Percentiles rank a stretch among this genome's conserved stretches.
These are phyloP conservation scores for Hemicentrotus pulcherrimus DNA, from an alignment of 35 echinoderm and acorn worm genomes.

Conservation along the genomic window DNA sequence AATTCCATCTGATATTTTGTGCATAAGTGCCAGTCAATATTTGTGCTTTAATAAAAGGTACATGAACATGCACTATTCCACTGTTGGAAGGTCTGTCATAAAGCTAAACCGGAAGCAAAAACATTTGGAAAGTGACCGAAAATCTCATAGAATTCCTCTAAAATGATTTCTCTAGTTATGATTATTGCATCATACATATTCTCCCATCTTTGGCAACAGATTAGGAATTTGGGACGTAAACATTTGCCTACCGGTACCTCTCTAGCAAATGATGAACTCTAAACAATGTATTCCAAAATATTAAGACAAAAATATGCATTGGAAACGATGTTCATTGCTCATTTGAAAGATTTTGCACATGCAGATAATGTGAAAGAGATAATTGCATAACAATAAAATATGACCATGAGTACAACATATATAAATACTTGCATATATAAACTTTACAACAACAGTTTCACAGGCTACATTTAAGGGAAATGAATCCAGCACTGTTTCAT, in stretches of 20 bases:
- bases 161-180: too few species aligned
- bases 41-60: neutral
- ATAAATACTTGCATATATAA: constrained; percentile 9
- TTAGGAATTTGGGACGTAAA: neutral
- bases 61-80: neutral
- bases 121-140: too few species aligned
- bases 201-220: neutral
- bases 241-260: neutral
- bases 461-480: neutral
- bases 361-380: neutral
- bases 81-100: neutral
- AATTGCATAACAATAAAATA: neutral
- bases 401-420: neutral
- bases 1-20: neutral
- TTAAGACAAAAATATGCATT: neutral
- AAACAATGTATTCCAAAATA: neutral
- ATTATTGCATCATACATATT: neutral
- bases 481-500: neutral
- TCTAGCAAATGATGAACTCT: neutral
- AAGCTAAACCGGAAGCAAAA: neutral
- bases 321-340: neutral
- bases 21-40: neutral
- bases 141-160: neutral
- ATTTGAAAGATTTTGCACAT: neutral
- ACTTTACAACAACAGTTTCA: neutral